A percentile compares a stretch with the other conserved stretches of the same genome.
Evolutionary conservation across 2,113 vertebrate genomes (phyloP).

Genomic region (Petaurus breviceps): DNA sequence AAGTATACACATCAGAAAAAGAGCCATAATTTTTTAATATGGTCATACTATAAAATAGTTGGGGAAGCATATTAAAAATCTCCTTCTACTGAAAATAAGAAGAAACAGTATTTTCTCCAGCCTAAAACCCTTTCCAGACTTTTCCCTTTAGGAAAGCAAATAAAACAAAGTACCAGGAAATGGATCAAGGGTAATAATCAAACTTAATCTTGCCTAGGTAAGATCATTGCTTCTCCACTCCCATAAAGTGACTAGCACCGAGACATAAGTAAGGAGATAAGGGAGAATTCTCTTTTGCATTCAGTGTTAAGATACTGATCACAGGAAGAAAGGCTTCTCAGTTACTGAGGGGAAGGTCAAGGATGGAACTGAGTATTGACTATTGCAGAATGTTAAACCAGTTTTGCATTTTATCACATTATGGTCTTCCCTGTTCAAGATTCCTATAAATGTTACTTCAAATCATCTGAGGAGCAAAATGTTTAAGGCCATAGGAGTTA

Average conservation of each 20-base stretch:
- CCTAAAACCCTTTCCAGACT: not conserved
- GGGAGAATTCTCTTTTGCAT: not conserved
- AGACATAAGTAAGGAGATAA: not conserved
- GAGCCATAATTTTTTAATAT: not conserved
- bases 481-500: not conserved
- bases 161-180: not conserved
- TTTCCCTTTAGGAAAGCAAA: not conserved
- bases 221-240: not conserved
- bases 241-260: not conserved
- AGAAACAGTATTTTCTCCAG: not conserved
- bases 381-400: not conserved
- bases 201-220: not conserved
- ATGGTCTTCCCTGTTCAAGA: not conserved
- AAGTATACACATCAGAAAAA: not conserved
- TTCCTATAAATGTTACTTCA: not conserved
- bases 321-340: not conserved
- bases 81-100: not conserved
- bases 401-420: not conserved
- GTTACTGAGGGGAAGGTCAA: not conserved
- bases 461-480: not conserved
- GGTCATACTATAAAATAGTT: not conserved
- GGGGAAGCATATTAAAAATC: not conserved
- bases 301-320: not conserved
- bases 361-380: not conserved
- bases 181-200: not conserved